Evolutionary conservation across 2,113 vertebrate species (phyloP), one percentile per base, ranked within the genome.

Genomic region (Bubo bubo): DNA sequence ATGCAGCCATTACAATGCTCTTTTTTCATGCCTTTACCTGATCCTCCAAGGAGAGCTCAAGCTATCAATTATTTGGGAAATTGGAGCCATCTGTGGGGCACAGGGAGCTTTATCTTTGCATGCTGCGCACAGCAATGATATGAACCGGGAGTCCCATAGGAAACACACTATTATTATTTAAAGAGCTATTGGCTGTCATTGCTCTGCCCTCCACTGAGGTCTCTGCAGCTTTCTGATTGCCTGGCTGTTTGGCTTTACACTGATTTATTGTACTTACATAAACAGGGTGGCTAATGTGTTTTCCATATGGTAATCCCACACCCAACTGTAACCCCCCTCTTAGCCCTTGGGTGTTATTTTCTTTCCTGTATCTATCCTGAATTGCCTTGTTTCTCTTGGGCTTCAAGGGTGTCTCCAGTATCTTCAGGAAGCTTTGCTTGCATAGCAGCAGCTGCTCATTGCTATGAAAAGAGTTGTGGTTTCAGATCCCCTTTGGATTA

Each of bases 11-110:
- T 85, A 49, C 2, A 2, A 71, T 2, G 3, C 16, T 91, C 8
- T 50, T 68, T 93, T 91, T 91, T 88, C 35, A 84, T 95, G 95
- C 45, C 23, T 84, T 24, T 30, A 53, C 27, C 70, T 67, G 71
- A 91, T 91, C 30, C 71, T 93, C 74, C 3, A 30, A 88, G 77
- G 63, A 95, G 43, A 91, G 26, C 34, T 74, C 83, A 43, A 86
- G 59, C 43, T 90, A 89, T 94, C 77, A 97, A 58, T 94, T 97
- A 94, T 95, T 79, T 92, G 53, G 88, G 83, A 97, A 97, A 93
- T 2, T 84, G 86, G 64, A 97, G 73, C 41, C 49, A 52, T 87
- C 62, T 47, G 9, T 68, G 84, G 73, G 88, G 50, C 55, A 50
- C 8, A 15, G 26, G 35, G 71, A 77, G 9, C 43, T 95, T 94